These are phyloP conservation scores for Melopsittacus undulatus DNA, from an alignment of 2,797 vertebrate genomes.

Conservation along the genomic window DNA sequence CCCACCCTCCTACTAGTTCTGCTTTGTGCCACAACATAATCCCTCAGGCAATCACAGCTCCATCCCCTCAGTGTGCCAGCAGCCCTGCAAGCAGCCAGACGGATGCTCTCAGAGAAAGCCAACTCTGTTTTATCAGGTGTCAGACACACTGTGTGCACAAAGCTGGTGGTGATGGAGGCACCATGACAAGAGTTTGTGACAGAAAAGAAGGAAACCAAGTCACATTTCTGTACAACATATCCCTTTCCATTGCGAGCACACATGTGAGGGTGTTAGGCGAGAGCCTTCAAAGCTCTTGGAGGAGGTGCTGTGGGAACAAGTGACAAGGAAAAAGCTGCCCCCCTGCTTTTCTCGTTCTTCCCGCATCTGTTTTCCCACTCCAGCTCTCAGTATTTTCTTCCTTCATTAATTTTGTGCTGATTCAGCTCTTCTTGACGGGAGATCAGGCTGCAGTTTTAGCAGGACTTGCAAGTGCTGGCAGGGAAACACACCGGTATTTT, in stretches of 20 bases:
- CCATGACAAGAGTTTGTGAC: rapidly evolving
- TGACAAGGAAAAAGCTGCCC: neutral
- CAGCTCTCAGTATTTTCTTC: neutral
- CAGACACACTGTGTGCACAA: neutral
- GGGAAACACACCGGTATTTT: neutral
- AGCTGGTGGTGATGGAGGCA: neutral
- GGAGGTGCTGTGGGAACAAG: neutral
- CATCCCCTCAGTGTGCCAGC: neutral
- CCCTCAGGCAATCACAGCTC: neutral
- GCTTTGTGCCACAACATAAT: neutral
- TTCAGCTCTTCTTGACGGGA: neutral
- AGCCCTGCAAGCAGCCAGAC: neutral
- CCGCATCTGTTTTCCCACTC: neutral
- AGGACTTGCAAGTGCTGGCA: neutral
- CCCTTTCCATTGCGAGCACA: neutral
- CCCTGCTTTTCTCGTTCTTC: neutral
- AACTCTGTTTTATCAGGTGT: neutral
- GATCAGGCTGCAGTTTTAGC: neutral
- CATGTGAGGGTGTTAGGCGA: rapidly evolving
- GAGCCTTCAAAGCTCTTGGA: neutral
- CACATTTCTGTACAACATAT: neutral
- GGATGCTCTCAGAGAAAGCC: neutral
- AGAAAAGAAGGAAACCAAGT: neutral
- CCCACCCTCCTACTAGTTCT: neutral
- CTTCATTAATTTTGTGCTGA: neutral